Percentiles rank a stretch among this genome's conserved stretches.
These are phyloP conservation scores for Catamblyrhynchus diadema DNA, from an alignment of 2,797 vertebrate species.

Conservation along the genomic window DNA sequence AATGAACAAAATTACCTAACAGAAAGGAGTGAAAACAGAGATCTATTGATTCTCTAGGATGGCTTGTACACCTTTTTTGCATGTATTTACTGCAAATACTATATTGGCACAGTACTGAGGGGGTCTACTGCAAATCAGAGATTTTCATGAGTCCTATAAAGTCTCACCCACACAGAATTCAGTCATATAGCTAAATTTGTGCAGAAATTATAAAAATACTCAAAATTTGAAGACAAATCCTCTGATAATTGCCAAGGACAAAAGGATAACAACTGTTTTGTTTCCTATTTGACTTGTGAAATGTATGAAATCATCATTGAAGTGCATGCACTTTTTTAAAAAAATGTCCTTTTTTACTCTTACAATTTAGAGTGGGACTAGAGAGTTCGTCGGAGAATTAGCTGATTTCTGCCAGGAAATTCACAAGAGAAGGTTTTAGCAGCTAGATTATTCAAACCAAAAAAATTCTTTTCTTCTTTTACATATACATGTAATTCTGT, in stretches of 20 bases:
- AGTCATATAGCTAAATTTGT: not conserved
- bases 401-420: not conserved
- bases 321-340: fast-evolving
- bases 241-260: not conserved
- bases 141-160: not conserved
- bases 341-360: not conserved
- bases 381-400: not conserved
- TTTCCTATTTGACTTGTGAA: not conserved
- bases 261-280: not conserved
- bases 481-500: not conserved
- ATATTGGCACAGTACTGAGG: not conserved
- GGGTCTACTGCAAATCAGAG: fast-evolving
- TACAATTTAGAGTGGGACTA: not conserved
- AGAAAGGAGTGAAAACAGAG: not conserved
- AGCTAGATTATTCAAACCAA: not conserved
- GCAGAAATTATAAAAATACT: not conserved
- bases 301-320: not conserved
- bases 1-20: not conserved
- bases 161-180: not conserved
- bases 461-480: not conserved
- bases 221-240: not conserved
- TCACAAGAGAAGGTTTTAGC: not conserved
- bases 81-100: not conserved
- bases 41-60: not conserved
- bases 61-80: not conserved